Evolutionary conservation across 2,888 invertebrate species (phyloP).

Genomic region (Phlogophora meticulosa): DNA sequence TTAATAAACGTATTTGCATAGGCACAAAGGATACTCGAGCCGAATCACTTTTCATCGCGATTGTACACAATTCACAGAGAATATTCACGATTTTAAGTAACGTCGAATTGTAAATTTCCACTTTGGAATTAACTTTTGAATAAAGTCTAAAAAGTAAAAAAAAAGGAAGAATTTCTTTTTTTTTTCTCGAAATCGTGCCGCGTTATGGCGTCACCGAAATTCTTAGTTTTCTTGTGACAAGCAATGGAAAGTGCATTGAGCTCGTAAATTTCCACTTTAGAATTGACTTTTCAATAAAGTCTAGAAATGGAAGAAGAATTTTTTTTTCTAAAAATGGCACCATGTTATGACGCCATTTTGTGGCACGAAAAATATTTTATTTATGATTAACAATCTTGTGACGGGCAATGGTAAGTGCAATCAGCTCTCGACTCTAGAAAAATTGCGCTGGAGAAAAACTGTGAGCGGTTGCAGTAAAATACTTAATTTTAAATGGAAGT

Average conservation of each 20-base stretch:
- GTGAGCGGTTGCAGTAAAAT: slow-evolving; percentile 22
- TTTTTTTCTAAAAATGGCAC: too few species aligned
- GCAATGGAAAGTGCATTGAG: slow-evolving; percentile 32
- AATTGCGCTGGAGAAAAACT: slow-evolving; percentile 30
- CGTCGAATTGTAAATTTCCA: slow-evolving; percentile 28
- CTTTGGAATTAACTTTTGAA: slow-evolving; percentile 33
- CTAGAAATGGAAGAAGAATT: too few species aligned
- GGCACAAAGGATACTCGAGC: slow-evolving; percentile 57
- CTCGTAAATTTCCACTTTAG: slow-evolving; percentile 11
- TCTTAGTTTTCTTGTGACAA: slow-evolving; percentile 12
- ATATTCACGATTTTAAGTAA: slow-evolving; percentile 61
- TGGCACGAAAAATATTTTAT: too few species aligned
- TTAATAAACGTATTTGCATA: slow-evolving; percentile 67
- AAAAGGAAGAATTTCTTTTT: background rate
- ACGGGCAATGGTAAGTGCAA: slow-evolving; percentile 29
- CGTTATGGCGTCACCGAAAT: background rate
- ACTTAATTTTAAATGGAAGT: slow-evolving; percentile 33
- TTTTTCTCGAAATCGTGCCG: background rate
- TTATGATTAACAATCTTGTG: too few species aligned
- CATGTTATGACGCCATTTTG: too few species aligned
- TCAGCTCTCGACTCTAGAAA: slow-evolving; percentile 26
- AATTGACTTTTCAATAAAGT: too few species aligned
- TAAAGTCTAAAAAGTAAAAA: background rate
- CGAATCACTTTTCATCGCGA: slow-evolving; percentile 58
- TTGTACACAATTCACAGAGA: slow-evolving; percentile 61